These are phyloP conservation scores for Aleadryas rufinucha DNA, from an alignment of 2,113 vertebrate genomes.

Conservation along the genomic window DNA sequence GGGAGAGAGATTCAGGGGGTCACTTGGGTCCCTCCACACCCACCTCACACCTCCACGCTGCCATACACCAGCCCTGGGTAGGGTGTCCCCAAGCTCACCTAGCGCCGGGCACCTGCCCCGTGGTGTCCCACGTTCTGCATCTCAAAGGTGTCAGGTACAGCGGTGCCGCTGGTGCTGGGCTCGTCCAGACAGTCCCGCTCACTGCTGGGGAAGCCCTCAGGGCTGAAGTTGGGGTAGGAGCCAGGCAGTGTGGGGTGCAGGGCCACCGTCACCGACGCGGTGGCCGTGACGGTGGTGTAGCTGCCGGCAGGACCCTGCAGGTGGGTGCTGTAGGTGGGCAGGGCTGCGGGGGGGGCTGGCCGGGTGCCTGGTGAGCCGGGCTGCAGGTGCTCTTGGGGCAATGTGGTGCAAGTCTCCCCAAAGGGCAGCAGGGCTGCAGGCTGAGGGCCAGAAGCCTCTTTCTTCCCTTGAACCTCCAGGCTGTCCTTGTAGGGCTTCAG, in stretches of 20 bases:
- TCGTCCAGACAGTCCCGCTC: constrained; percentile 79
- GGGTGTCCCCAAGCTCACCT: constrained; percentile 20
- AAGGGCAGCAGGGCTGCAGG: not conserved
- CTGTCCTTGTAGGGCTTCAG: constrained; percentile 68
- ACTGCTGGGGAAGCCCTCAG: constrained; percentile 78
- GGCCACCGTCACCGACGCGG: constrained; percentile 91
- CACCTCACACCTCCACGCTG: accelerated
- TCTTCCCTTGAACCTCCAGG: constrained; percentile 40
- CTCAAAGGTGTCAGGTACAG: constrained; percentile 56
- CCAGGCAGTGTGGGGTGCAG: constrained; percentile 90
- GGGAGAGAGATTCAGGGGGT: not conserved
- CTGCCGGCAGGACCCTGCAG: constrained; percentile 69
- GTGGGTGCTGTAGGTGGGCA: constrained; percentile 67
- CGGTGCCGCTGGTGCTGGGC: not conserved
- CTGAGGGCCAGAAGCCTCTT: not conserved
- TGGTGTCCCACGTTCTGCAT: constrained; percentile 78
- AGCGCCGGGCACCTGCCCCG: not conserved
- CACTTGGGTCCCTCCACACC: not conserved
- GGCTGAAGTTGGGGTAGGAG: constrained; percentile 80
- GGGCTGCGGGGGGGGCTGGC: constrained; percentile 66
- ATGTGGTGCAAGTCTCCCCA: not conserved
- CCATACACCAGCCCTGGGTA: accelerated
- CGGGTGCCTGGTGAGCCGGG: constrained; percentile 38
- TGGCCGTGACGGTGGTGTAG: constrained; percentile 87
- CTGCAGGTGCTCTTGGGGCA: constrained; percentile 56